Conservation (phyloP, 2,888 invertebrate genomes). For the Drosophila gaucha region DNA sequence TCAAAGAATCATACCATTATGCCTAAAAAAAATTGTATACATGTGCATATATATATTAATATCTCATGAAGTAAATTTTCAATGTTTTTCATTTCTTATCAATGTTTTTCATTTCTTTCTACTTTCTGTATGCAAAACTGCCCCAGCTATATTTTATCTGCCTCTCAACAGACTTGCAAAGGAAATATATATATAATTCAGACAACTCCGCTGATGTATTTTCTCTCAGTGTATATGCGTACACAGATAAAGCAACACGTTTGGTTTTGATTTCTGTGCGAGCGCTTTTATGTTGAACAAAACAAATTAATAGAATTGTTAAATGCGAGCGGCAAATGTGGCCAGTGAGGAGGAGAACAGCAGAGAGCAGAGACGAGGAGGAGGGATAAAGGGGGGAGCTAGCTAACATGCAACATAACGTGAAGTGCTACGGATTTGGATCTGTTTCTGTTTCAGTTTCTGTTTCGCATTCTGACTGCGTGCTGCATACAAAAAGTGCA, state of each 20-base stretch:
- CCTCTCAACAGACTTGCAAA: no score
- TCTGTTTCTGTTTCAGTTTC: conserved; percentile 33
- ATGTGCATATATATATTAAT: no score
- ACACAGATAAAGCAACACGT: conserved; percentile 24
- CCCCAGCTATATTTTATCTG: no score
- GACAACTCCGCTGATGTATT: no score
- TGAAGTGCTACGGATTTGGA: conserved; percentile 38
- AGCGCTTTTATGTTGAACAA: conserved; percentile 69
- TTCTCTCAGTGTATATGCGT: conserved; percentile 19
- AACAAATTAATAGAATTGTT: conserved; percentile 80
- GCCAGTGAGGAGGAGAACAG: conserved; percentile 18
- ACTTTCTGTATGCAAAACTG: no score
- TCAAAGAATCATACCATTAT: no score
- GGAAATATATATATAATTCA: no score
- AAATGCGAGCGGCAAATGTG: conserved; percentile 73
- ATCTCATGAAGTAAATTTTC: no score
- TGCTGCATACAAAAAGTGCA: conserved; percentile 80
- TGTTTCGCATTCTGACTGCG: conserved; percentile 73
- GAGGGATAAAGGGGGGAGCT: background rate
- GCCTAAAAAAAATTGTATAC: no score
- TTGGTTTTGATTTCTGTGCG: conserved; percentile 45
- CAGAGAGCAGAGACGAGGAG: background rate
- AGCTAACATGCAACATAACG: conserved; percentile 23
- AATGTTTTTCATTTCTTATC: no score
- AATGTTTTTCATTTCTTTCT: no score